Evolutionary conservation across 2,113 vertebrate genomes (phyloP).

Genomic region (Poeciliopsis occidentalis): DNA sequence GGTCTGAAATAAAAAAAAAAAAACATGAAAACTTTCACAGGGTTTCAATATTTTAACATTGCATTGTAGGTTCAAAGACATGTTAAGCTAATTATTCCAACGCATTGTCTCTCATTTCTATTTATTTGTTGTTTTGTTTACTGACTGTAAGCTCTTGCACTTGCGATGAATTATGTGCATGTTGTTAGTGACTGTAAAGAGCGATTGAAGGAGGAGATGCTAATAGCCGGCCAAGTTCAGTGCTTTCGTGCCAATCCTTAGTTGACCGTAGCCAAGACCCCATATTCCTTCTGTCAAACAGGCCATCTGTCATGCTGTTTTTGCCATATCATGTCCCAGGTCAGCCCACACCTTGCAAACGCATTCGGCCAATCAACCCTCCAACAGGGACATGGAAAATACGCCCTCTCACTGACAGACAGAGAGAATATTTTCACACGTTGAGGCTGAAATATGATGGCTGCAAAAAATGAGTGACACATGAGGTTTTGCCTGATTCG

Average conservation of each 20-base stretch:
- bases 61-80: too few relatives aligned
- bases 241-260: conserved; percentile 43
- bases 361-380: conserved; percentile 26
- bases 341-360: conserved; percentile 52
- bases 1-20: too few relatives aligned
- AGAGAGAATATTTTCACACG: conserved; percentile 16
- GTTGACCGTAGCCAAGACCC: conserved; percentile 32
- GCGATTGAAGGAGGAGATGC: conserved; percentile 13
- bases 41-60: background rate
- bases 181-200: background rate
- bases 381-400: conserved; percentile 29
- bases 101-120: background rate
- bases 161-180: background rate
- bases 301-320: conserved; percentile 53
- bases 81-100: background rate
- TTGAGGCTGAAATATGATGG: background rate
- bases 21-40: background rate
- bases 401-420: conserved; percentile 23
- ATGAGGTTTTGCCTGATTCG: conserved; percentile 4
- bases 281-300: conserved; percentile 52
- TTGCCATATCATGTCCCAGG: conserved; percentile 27
- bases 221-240: conserved; percentile 27
- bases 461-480: background rate
- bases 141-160: background rate
- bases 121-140: conserved; percentile 1